A percentile compares a stretch with the other conserved stretches of the same genome.
Conservation (phyloP, 2,113 vertebrate species). For the Stegastes partitus region DNA sequence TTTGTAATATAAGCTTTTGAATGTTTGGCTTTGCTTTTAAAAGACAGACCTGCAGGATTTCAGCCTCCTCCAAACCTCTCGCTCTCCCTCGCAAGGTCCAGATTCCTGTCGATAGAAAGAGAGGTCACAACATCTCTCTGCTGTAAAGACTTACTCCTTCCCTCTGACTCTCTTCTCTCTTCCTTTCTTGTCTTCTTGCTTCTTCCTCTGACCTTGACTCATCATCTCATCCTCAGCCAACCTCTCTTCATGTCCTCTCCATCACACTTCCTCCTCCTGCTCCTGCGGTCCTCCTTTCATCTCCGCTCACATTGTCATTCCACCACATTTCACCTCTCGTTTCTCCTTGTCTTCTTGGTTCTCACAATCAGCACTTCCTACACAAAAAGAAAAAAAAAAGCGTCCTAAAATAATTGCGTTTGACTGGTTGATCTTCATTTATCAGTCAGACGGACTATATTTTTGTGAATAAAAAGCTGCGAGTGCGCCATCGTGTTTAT, state of each 20-base stretch:
- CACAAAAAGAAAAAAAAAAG: too few species aligned
- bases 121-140: slow-evolving; percentile 12
- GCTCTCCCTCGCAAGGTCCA: too few species aligned
- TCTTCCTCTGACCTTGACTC: slow-evolving; percentile 29
- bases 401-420: neutral
- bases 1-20: too few species aligned
- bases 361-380: neutral
- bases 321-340: neutral
- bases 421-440: too few species aligned
- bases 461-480: too few species aligned
- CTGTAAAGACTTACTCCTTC: too few species aligned
- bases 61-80: too few species aligned
- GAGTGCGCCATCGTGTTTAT: neutral
- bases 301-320: neutral
- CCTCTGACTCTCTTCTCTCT: neutral
- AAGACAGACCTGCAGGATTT: too few species aligned
- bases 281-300: neutral
- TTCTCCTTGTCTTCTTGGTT: neutral
- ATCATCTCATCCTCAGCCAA: slow-evolving; percentile 22
- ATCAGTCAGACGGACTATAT: too few species aligned
- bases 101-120: neutral
- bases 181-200: slow-evolving; percentile 30
- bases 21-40: too few species aligned
- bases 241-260: slow-evolving; percentile 16
- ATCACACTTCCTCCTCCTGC: slow-evolving; percentile 10